Percentiles rank a stretch among this genome's conserved stretches.
Evolutionary conservation across 2,797 vertebrate species (phyloP).

Genomic region (Phoeniculus purpureus): DNA sequence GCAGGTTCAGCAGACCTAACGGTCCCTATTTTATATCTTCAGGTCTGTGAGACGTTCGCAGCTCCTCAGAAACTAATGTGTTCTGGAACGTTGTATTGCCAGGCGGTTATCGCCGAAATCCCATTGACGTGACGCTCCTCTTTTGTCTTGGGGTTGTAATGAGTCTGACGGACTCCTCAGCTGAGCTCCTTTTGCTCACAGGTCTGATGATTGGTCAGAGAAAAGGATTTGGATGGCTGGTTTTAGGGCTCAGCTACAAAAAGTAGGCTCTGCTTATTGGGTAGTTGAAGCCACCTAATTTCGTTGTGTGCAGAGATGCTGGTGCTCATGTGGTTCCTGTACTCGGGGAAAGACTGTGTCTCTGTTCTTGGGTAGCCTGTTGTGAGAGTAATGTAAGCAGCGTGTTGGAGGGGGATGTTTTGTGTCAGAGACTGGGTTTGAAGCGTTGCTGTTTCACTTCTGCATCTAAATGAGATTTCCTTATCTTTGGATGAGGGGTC

Average conservation of each 20-base stretch:
- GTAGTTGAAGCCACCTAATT: neutral
- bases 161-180: neutral
- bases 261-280: neutral
- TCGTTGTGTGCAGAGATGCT: neutral
- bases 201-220: neutral
- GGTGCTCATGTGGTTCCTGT: neutral
- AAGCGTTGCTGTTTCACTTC: neutral
- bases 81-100: neutral
- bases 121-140: neutral
- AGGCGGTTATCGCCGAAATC: neutral
- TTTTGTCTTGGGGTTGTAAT: neutral
- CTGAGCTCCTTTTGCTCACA: neutral
- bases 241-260: neutral
- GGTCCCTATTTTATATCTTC: neutral
- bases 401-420: neutral
- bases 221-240: neutral
- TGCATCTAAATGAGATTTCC: conserved; percentile 68
- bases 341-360: neutral
- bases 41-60: neutral
- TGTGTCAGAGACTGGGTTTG: neutral
- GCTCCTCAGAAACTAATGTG: neutral
- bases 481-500: conserved; percentile 60
- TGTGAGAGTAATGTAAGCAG: neutral
- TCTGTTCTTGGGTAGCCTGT: neutral
- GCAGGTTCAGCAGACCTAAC: neutral